phyloP scores from a whole-genome alignment of 2,888 invertebrate species.

The Dicyrtomina minuta region DNA sequence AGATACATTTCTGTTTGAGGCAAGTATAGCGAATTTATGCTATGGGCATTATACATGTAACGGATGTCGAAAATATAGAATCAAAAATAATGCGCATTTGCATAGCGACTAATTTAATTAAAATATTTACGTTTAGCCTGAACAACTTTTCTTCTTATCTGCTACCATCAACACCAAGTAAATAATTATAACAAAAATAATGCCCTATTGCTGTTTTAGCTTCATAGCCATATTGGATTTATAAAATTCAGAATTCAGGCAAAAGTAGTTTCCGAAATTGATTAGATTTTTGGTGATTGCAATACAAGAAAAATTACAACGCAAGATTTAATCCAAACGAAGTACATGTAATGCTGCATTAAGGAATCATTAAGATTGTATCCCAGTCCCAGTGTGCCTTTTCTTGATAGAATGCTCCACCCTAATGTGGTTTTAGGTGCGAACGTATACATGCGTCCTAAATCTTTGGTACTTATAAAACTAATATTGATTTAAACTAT shows the following conservation, averaged over 20 bases:
- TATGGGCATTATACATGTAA: background rate
- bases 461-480: too few relatives aligned
- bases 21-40: background rate
- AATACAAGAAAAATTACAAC: constrained; percentile 57
- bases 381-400: constrained; percentile 57
- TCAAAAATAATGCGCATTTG: background rate
- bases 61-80: background rate
- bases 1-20: constrained; percentile 56
- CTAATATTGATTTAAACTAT: too few relatives aligned
- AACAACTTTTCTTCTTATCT: constrained; percentile 37
- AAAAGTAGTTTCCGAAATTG: constrained; percentile 59
- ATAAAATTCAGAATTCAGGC: constrained; percentile 45
- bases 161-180: constrained; percentile 46
- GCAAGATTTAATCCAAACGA: constrained; percentile 58
- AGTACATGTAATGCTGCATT: constrained; percentile 57
- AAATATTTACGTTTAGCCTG: constrained; percentile 34
- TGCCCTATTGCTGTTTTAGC: too few relatives aligned
- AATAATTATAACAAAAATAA: background rate
- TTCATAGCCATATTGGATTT: background rate
- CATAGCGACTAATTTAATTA: too few relatives aligned
- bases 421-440: constrained; percentile 54
- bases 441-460: too few relatives aligned
- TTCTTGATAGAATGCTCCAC: constrained; percentile 55
- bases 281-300: constrained; percentile 57
- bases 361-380: constrained; percentile 57